Conservation (phyloP, 2,888 invertebrate species). For the Eretmocerus hayati region DNA sequence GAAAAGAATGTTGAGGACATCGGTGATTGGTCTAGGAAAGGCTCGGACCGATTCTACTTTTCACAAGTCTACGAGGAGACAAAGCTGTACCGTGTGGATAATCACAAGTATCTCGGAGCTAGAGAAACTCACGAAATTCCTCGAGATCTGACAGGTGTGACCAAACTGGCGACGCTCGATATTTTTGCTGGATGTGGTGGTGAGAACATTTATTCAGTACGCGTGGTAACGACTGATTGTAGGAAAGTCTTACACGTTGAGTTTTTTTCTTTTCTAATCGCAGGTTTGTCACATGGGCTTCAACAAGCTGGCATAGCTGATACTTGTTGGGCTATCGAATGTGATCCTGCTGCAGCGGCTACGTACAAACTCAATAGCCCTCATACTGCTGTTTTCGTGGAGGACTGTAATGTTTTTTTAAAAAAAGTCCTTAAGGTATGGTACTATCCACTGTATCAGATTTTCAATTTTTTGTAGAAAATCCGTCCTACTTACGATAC, state of each 20-base stretch:
- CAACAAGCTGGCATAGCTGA: slow-evolving; percentile 63
- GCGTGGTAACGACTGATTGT: not conserved
- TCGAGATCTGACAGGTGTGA: slow-evolving; percentile 40
- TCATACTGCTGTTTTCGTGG: slow-evolving; percentile 63
- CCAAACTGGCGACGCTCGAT: slow-evolving; percentile 63
- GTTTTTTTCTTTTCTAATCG: not conserved
- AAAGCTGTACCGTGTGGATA: slow-evolving; percentile 44
- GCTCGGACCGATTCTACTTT: slow-evolving; percentile 69
- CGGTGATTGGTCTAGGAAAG: slow-evolving; percentile 52
- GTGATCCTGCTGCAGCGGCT: slow-evolving; percentile 66
- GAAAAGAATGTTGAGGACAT: slow-evolving; percentile 54
- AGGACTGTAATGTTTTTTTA: slow-evolving; percentile 70
- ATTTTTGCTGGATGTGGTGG: slow-evolving; percentile 84
- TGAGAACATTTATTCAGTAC: slow-evolving; percentile 25
- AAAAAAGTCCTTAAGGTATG: slow-evolving; percentile 57
- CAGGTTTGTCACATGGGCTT: slow-evolving; percentile 65
- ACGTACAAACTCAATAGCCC: slow-evolving; percentile 73
- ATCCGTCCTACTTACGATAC: too few species aligned
- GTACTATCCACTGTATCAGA: too few species aligned
- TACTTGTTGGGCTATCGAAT: slow-evolving; percentile 76
- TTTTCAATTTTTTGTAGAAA: too few species aligned
- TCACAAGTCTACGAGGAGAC: slow-evolving; percentile 55
- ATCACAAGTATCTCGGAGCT: not conserved
- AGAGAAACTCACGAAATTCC: slow-evolving; percentile 37
- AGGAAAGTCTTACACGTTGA: not conserved